These are phyloP conservation scores for Pandemis heparana DNA, from an alignment of 2,888 invertebrate species.

Conservation along the genomic window DNA sequence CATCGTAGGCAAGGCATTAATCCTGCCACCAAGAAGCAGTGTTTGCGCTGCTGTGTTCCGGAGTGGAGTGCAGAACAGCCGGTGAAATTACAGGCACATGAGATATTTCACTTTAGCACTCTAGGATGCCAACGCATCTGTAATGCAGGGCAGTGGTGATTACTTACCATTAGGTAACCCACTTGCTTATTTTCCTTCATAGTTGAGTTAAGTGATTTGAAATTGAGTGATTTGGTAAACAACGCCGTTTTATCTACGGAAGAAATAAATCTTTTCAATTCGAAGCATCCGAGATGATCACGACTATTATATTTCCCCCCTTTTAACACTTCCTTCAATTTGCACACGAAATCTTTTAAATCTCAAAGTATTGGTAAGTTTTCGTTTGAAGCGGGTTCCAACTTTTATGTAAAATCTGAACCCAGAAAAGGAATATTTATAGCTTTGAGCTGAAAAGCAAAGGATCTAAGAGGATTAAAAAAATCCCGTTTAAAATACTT, in stretches of 20 bases:
- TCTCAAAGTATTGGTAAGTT: constrained; percentile 17
- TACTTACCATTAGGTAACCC: too few species aligned
- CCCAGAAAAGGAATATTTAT: constrained; percentile 34
- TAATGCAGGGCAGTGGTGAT: too few species aligned
- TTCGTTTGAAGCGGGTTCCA: constrained; percentile 20
- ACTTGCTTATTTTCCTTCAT: too few species aligned
- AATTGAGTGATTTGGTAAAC: neutral
- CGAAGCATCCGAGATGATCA: neutral
- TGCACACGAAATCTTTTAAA: constrained; percentile 16
- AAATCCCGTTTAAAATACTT: constrained; percentile 15
- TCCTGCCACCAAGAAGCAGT: too few species aligned
- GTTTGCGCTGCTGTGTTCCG: too few species aligned
- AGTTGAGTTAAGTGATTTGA: neutral
- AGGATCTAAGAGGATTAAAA: constrained; percentile 37
- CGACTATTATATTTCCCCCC: constrained; percentile 3
- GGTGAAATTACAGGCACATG: too few species aligned
- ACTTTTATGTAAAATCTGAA: constrained; percentile 17
- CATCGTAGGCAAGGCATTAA: too few species aligned
- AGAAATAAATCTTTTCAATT: neutral
- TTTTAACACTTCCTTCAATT: constrained; percentile 14
- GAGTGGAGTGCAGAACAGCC: too few species aligned
- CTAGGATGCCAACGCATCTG: too few species aligned
- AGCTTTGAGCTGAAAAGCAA: constrained; percentile 37
- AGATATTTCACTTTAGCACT: too few species aligned
- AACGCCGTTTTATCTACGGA: neutral